Evolutionary conservation across 2,113 vertebrate species (phyloP), one percentile per base, ranked within the genome.

Genomic region (Delphinapterus leucas): DNA sequence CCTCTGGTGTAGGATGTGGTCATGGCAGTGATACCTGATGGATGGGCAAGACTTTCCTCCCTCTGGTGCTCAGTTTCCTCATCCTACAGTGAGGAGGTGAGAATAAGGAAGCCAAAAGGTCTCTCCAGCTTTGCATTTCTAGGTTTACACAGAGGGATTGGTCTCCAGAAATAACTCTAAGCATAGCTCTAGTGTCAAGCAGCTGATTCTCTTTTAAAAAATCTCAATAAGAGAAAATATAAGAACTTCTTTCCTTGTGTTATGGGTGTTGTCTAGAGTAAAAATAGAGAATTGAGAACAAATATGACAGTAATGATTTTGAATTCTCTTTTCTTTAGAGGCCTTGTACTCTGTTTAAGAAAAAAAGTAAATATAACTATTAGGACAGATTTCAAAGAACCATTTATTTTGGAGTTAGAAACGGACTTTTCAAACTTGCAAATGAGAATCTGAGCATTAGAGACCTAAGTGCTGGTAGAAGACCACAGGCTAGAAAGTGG

Each of bases 391-490:
- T 61, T 96, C 38, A 38, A 93, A 58, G 26, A 76, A 33, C 44
- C 8, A 74, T 5, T 53, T n/a, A 5, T 21, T 96, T 70, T 47
- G 38, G 53, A 88, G 21, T 90, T 92, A 58, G 38, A 88, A 95
- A 88, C 5, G 2, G 8, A 53, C 2, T 94, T 97, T 90, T 58
- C 18, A 92, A 86, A 80, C 3, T 95, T 97, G 14, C 13, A n/a
- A 28, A 74, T 82, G 41, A 84, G 20, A 82, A 86, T 47, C 20
- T 63, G 18, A 77, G 3, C 83, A 28, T 61, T 31, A 79, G n/a
- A 93, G 36, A 49, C 5, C 31, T 41, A 68, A 70, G 41, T 74
- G 9, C 1, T 71, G 14, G 41, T 31, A 84, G 53, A 92, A 58
- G 23, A 83, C 3, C 23, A 71, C 21, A 96, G 18, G 2, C 4